A percentile compares a stretch with the other conserved stretches of the same genome.
Conservation (phyloP, 1,140 invertebrate species). For the Dermatophagoides farinae region DNA sequence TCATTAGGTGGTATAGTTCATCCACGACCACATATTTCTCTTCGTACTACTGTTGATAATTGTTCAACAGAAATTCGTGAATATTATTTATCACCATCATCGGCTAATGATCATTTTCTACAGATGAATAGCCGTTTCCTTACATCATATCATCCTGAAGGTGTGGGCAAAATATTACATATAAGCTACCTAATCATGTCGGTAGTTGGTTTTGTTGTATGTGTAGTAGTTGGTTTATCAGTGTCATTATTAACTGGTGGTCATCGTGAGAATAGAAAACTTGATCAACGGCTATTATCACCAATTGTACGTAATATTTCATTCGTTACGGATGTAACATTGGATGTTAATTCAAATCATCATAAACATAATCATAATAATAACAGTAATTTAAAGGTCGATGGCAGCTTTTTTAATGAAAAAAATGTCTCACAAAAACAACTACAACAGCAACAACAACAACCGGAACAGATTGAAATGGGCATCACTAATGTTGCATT, state of each 20-base stretch:
- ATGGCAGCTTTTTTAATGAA: too few species aligned
- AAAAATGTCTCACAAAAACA: too few species aligned
- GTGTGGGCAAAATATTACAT: conserved; percentile 7
- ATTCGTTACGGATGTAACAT: not conserved
- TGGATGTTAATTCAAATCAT: too few species aligned
- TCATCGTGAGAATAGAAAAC: not conserved
- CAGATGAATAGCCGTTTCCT: not conserved
- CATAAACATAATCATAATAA: too few species aligned
- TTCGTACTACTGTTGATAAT: conserved; percentile 5
- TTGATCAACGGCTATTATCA: not conserved
- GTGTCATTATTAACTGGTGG: conserved; percentile 8
- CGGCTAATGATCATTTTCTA: not conserved
- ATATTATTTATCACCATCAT: not conserved
- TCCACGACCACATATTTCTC: not conserved
- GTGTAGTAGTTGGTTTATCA: not conserved
- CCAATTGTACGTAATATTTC: not conserved
- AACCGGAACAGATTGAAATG: too few species aligned
- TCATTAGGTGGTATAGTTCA: conserved; percentile 4
- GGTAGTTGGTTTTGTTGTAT: conserved; percentile 11
- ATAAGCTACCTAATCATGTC: conserved; percentile 14
- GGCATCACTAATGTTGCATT: too few species aligned
- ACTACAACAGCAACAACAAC: too few species aligned
- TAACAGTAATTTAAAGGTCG: too few species aligned
- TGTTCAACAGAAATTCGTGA: conserved; percentile 6
- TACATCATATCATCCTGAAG: not conserved